A percentile compares a stretch with the other conserved stretches of the same genome.
Evolutionary conservation across 2,113 vertebrate genomes (phyloP).

Genomic region (Dermatemys mawii): DNA sequence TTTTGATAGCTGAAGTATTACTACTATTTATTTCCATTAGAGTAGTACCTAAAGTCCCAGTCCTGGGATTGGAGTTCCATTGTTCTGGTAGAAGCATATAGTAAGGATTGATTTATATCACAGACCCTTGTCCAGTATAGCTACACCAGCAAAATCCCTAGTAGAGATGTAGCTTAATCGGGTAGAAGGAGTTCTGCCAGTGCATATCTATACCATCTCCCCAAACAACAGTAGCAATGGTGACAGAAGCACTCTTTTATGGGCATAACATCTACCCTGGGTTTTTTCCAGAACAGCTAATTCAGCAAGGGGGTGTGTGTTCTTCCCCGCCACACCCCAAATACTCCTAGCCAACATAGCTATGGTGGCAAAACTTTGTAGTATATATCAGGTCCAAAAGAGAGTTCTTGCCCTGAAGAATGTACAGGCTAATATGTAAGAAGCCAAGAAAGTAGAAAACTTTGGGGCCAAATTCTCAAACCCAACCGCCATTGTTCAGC

Average conservation of each 20-base stretch:
- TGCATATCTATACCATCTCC: neutral
- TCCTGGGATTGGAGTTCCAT: neutral
- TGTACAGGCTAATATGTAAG: rapidly evolving
- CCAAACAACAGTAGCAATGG: neutral
- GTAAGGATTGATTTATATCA: neutral
- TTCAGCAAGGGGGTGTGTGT: neutral
- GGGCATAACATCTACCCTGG: neutral
- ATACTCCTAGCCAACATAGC: neutral
- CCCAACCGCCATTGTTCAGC: rapidly evolving
- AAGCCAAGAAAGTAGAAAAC: neutral
- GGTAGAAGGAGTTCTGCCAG: neutral
- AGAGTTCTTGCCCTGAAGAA: neutral
- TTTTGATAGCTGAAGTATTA: neutral
- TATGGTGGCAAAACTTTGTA: neutral
- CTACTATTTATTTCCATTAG: neutral
- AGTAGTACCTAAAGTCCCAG: neutral
- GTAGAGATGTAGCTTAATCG: neutral
- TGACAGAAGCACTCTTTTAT: neutral
- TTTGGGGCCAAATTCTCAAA: neutral
- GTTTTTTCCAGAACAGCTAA: neutral
- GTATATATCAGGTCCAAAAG: neutral
- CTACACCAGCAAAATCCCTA: neutral
- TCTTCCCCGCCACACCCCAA: too few relatives aligned
- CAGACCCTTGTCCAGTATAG: neutral
- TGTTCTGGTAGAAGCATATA: neutral